These are phyloP conservation scores for Semnornis frantzii DNA, from an alignment of 2,113 vertebrate genomes.

Conservation along the genomic window DNA sequence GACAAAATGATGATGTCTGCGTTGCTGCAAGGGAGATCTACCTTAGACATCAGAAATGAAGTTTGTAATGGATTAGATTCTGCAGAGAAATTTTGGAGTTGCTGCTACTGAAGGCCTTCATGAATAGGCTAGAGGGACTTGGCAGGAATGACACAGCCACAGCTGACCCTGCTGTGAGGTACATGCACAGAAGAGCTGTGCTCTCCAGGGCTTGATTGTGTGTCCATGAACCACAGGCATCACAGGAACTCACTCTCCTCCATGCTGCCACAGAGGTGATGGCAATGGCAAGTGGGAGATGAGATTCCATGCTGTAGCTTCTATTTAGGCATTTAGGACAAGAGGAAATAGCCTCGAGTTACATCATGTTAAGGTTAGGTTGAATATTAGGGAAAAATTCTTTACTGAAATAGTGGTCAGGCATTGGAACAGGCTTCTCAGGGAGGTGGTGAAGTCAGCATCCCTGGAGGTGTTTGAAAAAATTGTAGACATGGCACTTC, in stretches of 20 bases:
- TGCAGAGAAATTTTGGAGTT: background rate
- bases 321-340: no score
- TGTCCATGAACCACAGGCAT: rapidly evolving
- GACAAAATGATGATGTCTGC: background rate
- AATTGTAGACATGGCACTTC: no score
- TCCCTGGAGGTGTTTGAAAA: no score
- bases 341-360: no score
- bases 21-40: background rate
- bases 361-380: no score
- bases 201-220: background rate
- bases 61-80: background rate
- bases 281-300: background rate
- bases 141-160: background rate
- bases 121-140: background rate
- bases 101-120: background rate
- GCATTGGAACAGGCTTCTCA: no score
- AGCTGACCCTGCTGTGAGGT: background rate
- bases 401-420: no score
- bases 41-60: background rate
- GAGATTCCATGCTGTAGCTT: rapidly evolving
- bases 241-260: background rate
- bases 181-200: rapidly evolving
- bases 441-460: no score
- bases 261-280: rapidly evolving
- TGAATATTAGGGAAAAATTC: no score